Evolutionary conservation across 1,140 invertebrate genomes (phyloP), one percentile per base, ranked within the genome.

Genomic region (Homarus americanus): DNA sequence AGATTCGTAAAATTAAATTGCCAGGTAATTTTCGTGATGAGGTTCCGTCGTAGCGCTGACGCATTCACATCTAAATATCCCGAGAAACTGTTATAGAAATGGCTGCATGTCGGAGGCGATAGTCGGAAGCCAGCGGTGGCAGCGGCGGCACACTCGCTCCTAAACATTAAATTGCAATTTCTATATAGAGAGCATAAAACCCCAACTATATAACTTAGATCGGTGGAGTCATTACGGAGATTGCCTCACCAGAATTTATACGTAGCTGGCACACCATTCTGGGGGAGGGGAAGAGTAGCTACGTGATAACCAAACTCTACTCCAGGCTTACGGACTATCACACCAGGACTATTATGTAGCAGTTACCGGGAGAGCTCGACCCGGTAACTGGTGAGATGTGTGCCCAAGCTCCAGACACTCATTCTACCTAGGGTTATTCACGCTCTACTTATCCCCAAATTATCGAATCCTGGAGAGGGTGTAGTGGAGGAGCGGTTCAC

Each of bases 131-230:
- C 44, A 49, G 44, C 5, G 12, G n/a, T n/a, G 53, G n/a, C 63
- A 32, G 28, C 28, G 17, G 17, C 5, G 63, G 63, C 24, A 24
- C 63, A 32, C 28, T 0, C n/a, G 53, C 53, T 58, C 17, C 24
- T 58, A 58, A 58, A 58, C 53, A 58, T 58, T 58, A 58, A 58
- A 58, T 32, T 32, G 63, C 63, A 32, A 32, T 69, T 32, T 69
- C 63, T 69, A 69, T 69, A 69, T 69, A 28, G 63, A 69, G n/a
- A 28, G 63, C 63, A 69, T 69, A 69, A 69, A 69, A 28, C 63
- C n/a, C 5, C 28, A 28, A 32, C n/a, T 28, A 24, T 69, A 69
- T 32, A 69, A 32, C 63, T 32, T 32, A 32, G n/a, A 69, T 69
- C 3, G 63, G 63, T 69, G 63, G 12, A 28, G 63, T 69, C 63